Evolutionary conservation across 2,113 vertebrate genomes (phyloP), one percentile per base, ranked within the genome.

Genomic region (Callospermophilus lateralis): DNA sequence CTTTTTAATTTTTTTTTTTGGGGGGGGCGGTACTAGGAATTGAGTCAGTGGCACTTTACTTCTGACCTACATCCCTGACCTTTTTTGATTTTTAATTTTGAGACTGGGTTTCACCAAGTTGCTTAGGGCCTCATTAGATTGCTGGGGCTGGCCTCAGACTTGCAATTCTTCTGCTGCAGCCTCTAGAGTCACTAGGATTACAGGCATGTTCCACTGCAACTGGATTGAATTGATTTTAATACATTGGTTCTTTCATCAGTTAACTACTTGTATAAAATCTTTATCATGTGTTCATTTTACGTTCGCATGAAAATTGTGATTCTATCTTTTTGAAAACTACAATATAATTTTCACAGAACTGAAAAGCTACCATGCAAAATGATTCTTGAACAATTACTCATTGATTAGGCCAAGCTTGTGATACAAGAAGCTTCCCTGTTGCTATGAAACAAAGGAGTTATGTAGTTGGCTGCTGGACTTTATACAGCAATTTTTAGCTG

Each of bases 271-370:
- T 19, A 83, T 8, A 83, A 72, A 84, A 80, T 42, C 22, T 86
- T 85, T 89, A 73, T 73, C 48, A 72, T 11, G 7, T 51, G 9
- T 76, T 89, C 42, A 76, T 37, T 95, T 93, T 74, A 89, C n/a
- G 81, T 97, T 89, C 86, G 32, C 12, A 39, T n/a, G 55, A 84
- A 55, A 91, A 48, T 89, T 93, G 84, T 45, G 39, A 55, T 30
- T 85, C 79, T 85, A 65, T 34, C 30, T 85, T 91, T 85, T 89
- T 86, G 39, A 96, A 96, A 93, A 95, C 53, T 45, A 63, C 45
- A 58, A 88, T 28, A 86, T 51, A 0, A 22, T 93, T 97, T 95
- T 55, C 45, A 73, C 39, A 65, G 55, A 92, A 94, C n/a, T 32
- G 55, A 92, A 93, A 92, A 83, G 61, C 68, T 90, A 58, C 42